Evolutionary conservation across 1,140 invertebrate species (phyloP).

Genomic region (Bicyclus anynana): DNA sequence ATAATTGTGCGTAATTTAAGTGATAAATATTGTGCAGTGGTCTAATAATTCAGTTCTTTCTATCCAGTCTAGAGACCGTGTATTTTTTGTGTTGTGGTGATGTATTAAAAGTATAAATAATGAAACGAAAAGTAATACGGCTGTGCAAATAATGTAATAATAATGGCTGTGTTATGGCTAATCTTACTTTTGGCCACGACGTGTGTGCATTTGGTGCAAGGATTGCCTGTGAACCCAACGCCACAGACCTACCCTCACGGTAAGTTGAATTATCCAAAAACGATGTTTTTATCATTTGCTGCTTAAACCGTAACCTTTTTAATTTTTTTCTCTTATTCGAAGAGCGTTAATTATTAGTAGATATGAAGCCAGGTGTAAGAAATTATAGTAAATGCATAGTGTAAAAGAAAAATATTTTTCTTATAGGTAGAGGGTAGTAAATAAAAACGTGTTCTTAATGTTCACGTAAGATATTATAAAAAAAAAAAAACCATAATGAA

Average conservation of each 20-base stretch:
- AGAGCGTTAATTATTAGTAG: not conserved
- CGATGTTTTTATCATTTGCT: slow-evolving; percentile 14
- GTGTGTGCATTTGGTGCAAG: slow-evolving; percentile 52
- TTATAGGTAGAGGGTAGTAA: too few relatives aligned
- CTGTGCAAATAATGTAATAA: slow-evolving; percentile 71
- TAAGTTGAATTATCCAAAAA: slow-evolving; percentile 38
- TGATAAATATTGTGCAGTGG: slow-evolving; percentile 45
- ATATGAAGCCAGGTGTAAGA: not conserved
- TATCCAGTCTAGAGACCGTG: slow-evolving; percentile 69
- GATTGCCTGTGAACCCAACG: slow-evolving; percentile 60
- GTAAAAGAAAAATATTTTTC: too few relatives aligned
- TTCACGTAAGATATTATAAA: too few relatives aligned
- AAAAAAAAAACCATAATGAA: too few relatives aligned
- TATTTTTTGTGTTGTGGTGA: slow-evolving; percentile 74
- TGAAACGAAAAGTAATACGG: slow-evolving; percentile 71
- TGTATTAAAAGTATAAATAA: slow-evolving; percentile 73
- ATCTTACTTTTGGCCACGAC: slow-evolving; percentile 63
- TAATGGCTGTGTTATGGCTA: slow-evolving; percentile 69
- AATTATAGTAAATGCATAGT: not conserved
- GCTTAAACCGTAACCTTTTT: not conserved
- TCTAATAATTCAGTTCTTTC: slow-evolving; percentile 44
- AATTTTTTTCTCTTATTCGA: not conserved
- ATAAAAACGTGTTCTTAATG: too few relatives aligned
- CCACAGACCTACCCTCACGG: slow-evolving; percentile 67
- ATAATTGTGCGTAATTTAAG: slow-evolving; percentile 44